These are phyloP conservation scores for Drosophila pseudotalamancana DNA, from an alignment of 2,888 invertebrate genomes.

Conservation along the genomic window DNA sequence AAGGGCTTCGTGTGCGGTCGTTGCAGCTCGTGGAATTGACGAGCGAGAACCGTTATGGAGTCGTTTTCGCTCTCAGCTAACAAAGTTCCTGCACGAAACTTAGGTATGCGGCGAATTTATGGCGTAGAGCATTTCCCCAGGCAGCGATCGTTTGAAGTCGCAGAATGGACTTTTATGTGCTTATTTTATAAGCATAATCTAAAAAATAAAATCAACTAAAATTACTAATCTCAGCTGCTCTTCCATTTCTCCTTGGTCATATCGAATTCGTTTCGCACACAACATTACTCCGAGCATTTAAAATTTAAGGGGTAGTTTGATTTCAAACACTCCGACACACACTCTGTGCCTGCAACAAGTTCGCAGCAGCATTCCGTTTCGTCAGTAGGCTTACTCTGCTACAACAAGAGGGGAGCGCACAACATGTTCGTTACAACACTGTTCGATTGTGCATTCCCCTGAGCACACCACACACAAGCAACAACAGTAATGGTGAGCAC, in stretches of 20 bases:
- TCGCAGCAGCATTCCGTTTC: neutral
- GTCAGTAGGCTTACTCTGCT: too few species aligned
- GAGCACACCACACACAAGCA: too few species aligned
- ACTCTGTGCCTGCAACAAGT: slow-evolving; percentile 40
- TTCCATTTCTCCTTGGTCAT: neutral
- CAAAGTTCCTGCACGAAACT: slow-evolving; percentile 1
- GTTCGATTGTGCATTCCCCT: too few species aligned
- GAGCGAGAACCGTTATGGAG: slow-evolving; percentile 11
- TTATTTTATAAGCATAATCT: too few species aligned
- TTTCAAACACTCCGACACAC: slow-evolving; percentile 1
- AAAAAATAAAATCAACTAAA: neutral
- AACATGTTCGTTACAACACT: too few species aligned
- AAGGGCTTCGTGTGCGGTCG: slow-evolving; percentile 30
- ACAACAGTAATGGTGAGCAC: too few species aligned
- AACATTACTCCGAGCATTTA: slow-evolving; percentile 38
- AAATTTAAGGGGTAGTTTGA: slow-evolving; percentile 28
- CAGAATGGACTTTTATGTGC: too few species aligned
- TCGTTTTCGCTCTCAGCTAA: slow-evolving; percentile 27
- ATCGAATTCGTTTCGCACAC: neutral
- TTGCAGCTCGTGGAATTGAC: slow-evolving; percentile 20
- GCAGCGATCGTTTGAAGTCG: slow-evolving; percentile 23
- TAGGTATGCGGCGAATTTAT: slow-evolving; percentile 27
- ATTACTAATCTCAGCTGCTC: neutral
- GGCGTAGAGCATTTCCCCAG: neutral
- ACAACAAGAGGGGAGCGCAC: too few species aligned